These are phyloP conservation scores for Charadrius vociferus DNA, from an alignment of 2,113 vertebrate species.

Conservation along the genomic window DNA sequence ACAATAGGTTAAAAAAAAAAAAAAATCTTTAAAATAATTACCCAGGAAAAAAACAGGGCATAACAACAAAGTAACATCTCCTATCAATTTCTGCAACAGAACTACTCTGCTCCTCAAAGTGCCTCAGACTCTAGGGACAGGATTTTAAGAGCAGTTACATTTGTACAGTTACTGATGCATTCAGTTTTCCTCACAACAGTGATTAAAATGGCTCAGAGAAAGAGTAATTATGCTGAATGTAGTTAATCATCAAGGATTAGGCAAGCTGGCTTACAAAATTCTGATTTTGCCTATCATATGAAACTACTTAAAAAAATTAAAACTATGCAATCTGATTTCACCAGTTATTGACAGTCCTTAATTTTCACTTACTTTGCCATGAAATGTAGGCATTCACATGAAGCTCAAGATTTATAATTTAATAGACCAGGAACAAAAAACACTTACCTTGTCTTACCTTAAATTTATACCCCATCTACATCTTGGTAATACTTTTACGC, in stretches of 20 bases:
- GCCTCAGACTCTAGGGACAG: slow-evolving; percentile 1
- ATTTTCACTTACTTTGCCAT: neutral
- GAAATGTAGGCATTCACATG: neutral
- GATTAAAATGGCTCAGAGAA: slow-evolving; percentile 41
- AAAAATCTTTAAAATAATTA: neutral
- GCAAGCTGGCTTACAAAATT: neutral
- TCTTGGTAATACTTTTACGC: neutral
- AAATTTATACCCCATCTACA: neutral
- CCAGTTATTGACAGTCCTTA: neutral
- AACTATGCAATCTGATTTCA: neutral
- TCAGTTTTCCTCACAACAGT: neutral
- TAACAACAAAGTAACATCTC: neutral
- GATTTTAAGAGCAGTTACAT: slow-evolving; percentile 40
- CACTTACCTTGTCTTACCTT: neutral
- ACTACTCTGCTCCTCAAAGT: neutral
- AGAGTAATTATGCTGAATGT: neutral
- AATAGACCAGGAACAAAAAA: neutral
- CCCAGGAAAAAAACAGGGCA: neutral
- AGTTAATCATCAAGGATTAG: slow-evolving; percentile 28
- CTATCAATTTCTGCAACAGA: neutral
- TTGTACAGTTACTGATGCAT: neutral
- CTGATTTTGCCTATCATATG: neutral
- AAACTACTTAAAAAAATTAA: slow-evolving; percentile 4
- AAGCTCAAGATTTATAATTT: neutral
- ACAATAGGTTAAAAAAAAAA: neutral